Percentiles rank a stretch among this genome's conserved stretches.
These are phyloP conservation scores for Oscheius sp. DNA, from an alignment of 2,888 invertebrate genomes.

Conservation along the genomic window DNA sequence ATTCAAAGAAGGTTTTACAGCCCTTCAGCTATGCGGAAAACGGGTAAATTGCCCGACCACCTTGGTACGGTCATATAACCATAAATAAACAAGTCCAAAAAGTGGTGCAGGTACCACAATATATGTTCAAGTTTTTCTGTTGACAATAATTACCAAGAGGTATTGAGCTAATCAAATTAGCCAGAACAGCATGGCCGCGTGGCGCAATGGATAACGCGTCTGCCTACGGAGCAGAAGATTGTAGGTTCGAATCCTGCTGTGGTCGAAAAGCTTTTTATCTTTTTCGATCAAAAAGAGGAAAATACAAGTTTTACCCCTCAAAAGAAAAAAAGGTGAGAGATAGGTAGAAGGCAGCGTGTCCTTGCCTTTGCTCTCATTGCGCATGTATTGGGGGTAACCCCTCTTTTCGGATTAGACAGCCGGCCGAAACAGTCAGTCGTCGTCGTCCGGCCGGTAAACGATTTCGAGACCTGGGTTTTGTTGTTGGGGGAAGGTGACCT, in stretches of 20 bases:
- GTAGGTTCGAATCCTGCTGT: conserved; percentile 73
- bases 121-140: too few species aligned
- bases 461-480: conserved; percentile 18
- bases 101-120: too few species aligned
- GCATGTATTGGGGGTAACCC: conserved; percentile 39
- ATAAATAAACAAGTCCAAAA: too few species aligned
- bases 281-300: too few species aligned
- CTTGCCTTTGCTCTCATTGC: conserved; percentile 36
- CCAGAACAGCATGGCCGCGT: conserved; percentile 54
- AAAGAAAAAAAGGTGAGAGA: not conserved
- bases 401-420: conserved; percentile 38
- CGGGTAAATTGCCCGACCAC: too few species aligned
- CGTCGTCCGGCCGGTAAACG: conserved; percentile 32
- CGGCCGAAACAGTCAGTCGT: not conserved
- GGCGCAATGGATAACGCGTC: conserved; percentile 73
- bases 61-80: too few species aligned
- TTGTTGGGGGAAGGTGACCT: conserved; percentile 2
- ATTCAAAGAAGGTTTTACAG: too few species aligned
- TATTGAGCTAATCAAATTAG: too few species aligned
- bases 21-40: too few species aligned
- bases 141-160: too few species aligned
- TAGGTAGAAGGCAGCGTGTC: conserved; percentile 8
- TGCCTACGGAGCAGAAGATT: conserved; percentile 75
- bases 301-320: too few species aligned
- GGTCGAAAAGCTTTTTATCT: conserved; percentile 50